A percentile compares a stretch with the other conserved stretches of the same genome.
These are phyloP conservation scores for Phyllotreta cruciferae DNA, from an alignment of 2,888 invertebrate genomes.

Conservation along the genomic window DNA sequence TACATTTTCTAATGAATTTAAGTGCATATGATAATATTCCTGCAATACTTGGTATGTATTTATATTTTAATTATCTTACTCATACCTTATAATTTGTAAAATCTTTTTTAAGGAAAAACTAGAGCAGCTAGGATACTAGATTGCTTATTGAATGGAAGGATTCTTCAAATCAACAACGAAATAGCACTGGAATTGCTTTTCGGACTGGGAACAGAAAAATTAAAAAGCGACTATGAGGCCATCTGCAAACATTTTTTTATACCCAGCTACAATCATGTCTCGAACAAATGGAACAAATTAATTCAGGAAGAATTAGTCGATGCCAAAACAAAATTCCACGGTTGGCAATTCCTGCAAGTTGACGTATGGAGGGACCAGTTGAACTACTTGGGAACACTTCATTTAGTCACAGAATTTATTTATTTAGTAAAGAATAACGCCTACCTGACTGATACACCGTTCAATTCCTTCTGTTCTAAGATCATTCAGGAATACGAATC, in stretches of 20 bases:
- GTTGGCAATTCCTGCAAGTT: conserved; percentile 25
- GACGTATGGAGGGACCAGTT: conserved; percentile 33
- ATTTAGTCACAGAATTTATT: conserved; percentile 42
- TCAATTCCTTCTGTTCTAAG: conserved; percentile 36
- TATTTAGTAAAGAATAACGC: conserved; percentile 41
- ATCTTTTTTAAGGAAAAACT: conserved; percentile 21
- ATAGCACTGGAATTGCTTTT: conserved; percentile 46
- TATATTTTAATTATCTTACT: no score
- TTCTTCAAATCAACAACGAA: conserved; percentile 39
- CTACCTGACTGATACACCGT: conserved; percentile 32
- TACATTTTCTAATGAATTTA: conserved; percentile 40
- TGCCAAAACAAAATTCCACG: conserved; percentile 32
- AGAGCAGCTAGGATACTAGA: conserved; percentile 42
- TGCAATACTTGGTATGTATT: no score
- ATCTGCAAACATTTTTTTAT: conserved; percentile 41
- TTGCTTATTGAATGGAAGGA: conserved; percentile 42
- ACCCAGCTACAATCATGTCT: conserved; percentile 19
- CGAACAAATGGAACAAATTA: conserved; percentile 38
- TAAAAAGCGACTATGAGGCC: conserved; percentile 45
- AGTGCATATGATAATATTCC: conserved; percentile 31
- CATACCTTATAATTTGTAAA: no score
- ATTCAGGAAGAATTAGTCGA: conserved; percentile 20
- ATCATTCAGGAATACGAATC: conserved; percentile 31
- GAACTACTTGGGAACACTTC: conserved; percentile 41
- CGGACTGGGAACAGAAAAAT: conserved; percentile 46